Evolutionary conservation across 2,888 invertebrate species (phyloP).

Genomic region (Furcula furcula): DNA sequence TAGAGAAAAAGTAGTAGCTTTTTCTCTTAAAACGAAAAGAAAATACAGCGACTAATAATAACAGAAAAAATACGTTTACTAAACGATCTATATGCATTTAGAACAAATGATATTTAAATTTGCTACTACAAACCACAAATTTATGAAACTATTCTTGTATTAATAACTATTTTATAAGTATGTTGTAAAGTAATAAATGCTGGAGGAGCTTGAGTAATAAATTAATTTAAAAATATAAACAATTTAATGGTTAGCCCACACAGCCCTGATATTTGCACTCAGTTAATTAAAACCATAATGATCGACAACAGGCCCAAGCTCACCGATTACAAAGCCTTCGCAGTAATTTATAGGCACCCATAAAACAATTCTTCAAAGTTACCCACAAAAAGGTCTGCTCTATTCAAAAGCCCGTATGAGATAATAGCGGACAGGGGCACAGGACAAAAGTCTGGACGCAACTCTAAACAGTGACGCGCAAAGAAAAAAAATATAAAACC

Average conservation of each 20-base stretch:
- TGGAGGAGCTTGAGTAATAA: constrained; percentile 31
- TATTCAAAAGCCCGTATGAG: constrained; percentile 68
- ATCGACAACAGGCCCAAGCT: constrained; percentile 40
- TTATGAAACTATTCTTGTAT: too few relatives aligned
- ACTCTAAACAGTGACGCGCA: constrained; percentile 55
- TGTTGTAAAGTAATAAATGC: constrained; percentile 18
- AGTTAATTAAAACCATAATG: constrained; percentile 54
- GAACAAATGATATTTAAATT: too few relatives aligned
- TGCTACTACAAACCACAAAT: too few relatives aligned
- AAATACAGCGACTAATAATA: too few relatives aligned
- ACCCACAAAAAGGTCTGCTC: constrained; percentile 67
- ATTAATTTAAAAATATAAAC: constrained; percentile 31
- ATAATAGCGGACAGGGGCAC: constrained; percentile 70
- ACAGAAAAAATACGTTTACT: too few relatives aligned
- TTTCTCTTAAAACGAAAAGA: too few relatives aligned
- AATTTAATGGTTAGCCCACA: constrained; percentile 19
- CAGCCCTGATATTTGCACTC: constrained; percentile 28
- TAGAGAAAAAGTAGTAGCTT: too few relatives aligned
- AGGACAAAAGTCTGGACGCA: constrained; percentile 74
- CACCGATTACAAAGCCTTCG: constrained; percentile 40
- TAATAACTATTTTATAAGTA: constrained; percentile 12
- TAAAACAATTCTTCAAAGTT: constrained; percentile 78
- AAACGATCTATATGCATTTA: too few relatives aligned
- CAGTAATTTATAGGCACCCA: constrained; percentile 68
- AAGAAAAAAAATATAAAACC: constrained; percentile 66